Conservation (phyloP, 2,888 invertebrate species). For the Ditula angustiorana region DNA sequence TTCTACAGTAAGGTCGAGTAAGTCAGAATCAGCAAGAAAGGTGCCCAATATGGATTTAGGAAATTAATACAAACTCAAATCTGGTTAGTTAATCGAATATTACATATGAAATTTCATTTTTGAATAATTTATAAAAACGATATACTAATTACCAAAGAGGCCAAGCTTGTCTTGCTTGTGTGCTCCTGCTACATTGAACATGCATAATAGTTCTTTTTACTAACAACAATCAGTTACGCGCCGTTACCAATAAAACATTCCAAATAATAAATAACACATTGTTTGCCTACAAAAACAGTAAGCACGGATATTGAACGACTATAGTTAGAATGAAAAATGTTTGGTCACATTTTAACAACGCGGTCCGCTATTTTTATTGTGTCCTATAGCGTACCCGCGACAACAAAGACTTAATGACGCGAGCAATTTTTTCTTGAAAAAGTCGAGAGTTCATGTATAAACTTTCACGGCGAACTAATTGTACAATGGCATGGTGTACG, state of each 20-base stretch:
- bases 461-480: constrained; percentile 36
- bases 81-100: not conserved
- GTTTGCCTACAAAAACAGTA: no score
- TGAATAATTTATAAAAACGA: no score
- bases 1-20: not conserved
- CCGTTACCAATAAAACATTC: no score
- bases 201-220: no score
- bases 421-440: constrained; percentile 6
- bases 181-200: no score
- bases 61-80: constrained; percentile 39
- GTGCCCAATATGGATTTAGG: constrained; percentile 49
- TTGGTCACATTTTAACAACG: not conserved
- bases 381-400: not conserved
- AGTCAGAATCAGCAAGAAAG: constrained; percentile 44
- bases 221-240: no score
- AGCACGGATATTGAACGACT: not conserved
- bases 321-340: not conserved
- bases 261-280: no score
- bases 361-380: not conserved
- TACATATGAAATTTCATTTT: not conserved
- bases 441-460: constrained; percentile 24
- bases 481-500: constrained; percentile 25
- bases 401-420: constrained; percentile 10
- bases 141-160: no score
- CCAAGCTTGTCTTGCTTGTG: no score